Percentiles rank a stretch among this genome's conserved stretches.
These are phyloP conservation scores for Pseudoips prasinana DNA, from an alignment of 2,888 invertebrate genomes.

Conservation along the genomic window DNA sequence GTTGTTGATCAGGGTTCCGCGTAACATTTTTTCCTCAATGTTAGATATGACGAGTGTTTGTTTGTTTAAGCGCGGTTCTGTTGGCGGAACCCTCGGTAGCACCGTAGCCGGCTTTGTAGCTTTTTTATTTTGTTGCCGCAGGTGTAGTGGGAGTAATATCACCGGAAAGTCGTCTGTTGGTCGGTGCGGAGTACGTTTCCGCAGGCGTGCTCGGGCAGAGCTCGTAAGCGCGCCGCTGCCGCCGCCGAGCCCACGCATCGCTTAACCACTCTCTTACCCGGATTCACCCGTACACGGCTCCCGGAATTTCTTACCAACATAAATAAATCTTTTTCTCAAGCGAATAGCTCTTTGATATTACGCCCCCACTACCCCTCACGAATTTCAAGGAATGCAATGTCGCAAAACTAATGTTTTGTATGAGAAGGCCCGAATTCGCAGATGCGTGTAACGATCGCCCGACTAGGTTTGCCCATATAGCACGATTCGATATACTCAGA, in stretches of 20 bases:
- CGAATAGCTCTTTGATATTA: constrained; percentile 73
- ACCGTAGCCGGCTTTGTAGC: constrained; percentile 74
- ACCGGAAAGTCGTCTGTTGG: constrained; percentile 84
- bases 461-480: constrained; percentile 80
- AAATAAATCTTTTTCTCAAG: constrained; percentile 73
- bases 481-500: constrained; percentile 60
- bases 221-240: constrained; percentile 58
- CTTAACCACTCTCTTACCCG: constrained; percentile 57
- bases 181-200: constrained; percentile 84
- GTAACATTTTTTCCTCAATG: constrained; percentile 35
- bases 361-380: constrained; percentile 56
- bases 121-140: constrained; percentile 80
- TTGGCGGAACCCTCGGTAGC: constrained; percentile 53
- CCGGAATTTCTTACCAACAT: constrained; percentile 67
- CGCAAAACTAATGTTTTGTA: constrained; percentile 56
- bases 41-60: constrained; percentile 51
- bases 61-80: constrained; percentile 60
- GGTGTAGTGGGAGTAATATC: constrained; percentile 84
- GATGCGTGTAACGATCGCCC: constrained; percentile 73
- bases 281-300: constrained; percentile 69
- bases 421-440: constrained; percentile 61
- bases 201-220: constrained; percentile 77
- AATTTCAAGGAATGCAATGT: constrained; percentile 77
- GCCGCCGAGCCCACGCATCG: constrained; percentile 42
- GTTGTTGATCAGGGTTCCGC: constrained; percentile 40